Base-by-base conservation (phyloP, 2,113 vertebrate genomes). In the Myocastor coypus region DNA sequence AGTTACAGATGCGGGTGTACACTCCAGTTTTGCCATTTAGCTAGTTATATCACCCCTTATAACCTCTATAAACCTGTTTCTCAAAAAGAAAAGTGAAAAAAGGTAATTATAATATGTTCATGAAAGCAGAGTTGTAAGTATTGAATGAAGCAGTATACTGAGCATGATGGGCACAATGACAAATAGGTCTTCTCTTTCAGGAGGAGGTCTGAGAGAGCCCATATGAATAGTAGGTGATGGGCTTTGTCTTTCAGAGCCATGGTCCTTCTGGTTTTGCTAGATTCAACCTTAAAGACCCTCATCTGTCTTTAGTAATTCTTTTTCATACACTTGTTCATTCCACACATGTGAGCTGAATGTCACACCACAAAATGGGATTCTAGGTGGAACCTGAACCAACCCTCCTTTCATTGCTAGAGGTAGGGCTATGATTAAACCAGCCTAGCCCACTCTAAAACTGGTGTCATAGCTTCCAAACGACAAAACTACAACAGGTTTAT, bases 391-490 rank as follows among this genome's bases (percentile, higher is more conserved):
- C 11, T 22, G 32, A 73, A 26, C 6, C 16, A 80, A 30, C 9
- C 42, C 7, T 66, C 81, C 77, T 57, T n/a, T 14, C 71, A 32
- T 68, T 42, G 24, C 90, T 57, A 12, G 30, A 93, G 32, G 5
- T 8, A 82, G 57, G 37, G 37, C 78, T 78, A 28, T 52, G 64
- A 50, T 87, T 37, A 78, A 34, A 40, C 75, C 40, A 61, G 2
- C 59, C 30, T 30, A 92, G 24, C 59, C 71, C 81, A 89, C 40
- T 87, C 42, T 96, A 73, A 90, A 95, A 63, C n/a, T 69, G 7
- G 22, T 24, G 64, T 40, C 12, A 22, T 52, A 42, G 46, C 93
- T 93, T 90, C 82, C 66, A 77, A 64, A 77, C 40, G 32, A 87
- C 83, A 66, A 75, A 13, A 92, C 28, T 40, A 42, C 61, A 73